Evolutionary conservation across 2,888 invertebrate species (phyloP).

Genomic region (Sphinx pinastri): DNA sequence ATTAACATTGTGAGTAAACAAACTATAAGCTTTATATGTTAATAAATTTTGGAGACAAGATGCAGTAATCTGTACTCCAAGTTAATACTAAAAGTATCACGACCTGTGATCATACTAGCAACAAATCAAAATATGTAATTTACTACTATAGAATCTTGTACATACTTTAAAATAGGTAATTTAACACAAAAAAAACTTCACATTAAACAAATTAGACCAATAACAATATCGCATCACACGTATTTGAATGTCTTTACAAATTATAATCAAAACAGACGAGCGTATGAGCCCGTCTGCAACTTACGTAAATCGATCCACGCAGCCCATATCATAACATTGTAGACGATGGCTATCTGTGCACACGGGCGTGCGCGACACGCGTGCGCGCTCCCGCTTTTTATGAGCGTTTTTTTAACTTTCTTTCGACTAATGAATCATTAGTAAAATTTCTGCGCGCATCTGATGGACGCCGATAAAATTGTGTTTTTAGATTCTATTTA

Average conservation of each 20-base stretch:
- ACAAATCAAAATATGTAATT: neutral
- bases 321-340: slow-evolving; percentile 26
- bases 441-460: slow-evolving; percentile 36
- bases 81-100: neutral
- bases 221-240: too few relatives aligned
- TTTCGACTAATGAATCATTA: slow-evolving; percentile 42
- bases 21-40: too few relatives aligned
- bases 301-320: slow-evolving; percentile 20
- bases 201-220: too few relatives aligned
- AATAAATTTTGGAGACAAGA: too few relatives aligned
- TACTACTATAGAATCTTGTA: too few relatives aligned
- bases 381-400: slow-evolving; percentile 35
- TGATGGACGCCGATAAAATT: slow-evolving; percentile 26
- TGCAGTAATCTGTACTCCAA: too few relatives aligned
- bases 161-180: too few relatives aligned
- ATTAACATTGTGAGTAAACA: neutral
- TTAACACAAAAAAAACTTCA: too few relatives aligned
- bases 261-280: slow-evolving; percentile 17
- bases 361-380: slow-evolving; percentile 37
- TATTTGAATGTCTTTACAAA: neutral
- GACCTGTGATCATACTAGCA: neutral
- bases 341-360: slow-evolving; percentile 37
- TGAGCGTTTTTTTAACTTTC: slow-evolving; percentile 31
- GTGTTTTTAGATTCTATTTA: slow-evolving; percentile 27
- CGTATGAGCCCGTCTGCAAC: slow-evolving; percentile 14